Evolutionary conservation across 2,888 invertebrate species (phyloP), one percentile per base, ranked within the genome.

Genomic region (Epistrophe eligans): DNA sequence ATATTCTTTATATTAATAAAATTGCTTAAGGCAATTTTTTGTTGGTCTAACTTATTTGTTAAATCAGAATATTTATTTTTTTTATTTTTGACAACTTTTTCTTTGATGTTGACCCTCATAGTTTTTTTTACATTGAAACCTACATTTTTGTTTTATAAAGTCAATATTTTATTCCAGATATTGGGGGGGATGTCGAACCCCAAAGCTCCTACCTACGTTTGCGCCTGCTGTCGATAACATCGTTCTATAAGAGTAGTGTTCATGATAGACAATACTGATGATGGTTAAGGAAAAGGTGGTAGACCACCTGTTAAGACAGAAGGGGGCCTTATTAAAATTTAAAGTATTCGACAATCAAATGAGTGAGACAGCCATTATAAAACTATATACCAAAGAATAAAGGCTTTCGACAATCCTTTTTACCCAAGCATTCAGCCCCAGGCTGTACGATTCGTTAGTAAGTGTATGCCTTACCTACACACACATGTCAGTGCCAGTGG

Each of bases 331-430:
- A 87, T 87, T 79, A 87, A 87, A 79, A 79, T 87, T 87, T 87
- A 79, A 87, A 87, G 83, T 87, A 87, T 87, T 82, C 79, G 77
- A 77, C 82, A 82, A 87, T 82, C 85, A 81, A 81, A 85, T 81
- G 67, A 70, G 73, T 74, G 70, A 73, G 45, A 67, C 62, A 77
- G 70, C 19, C 55, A 58, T 64, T 15, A 43, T 70, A 48, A 77
- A 62, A 24, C 13, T 43, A 62, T 58, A 81, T 43, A 52, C 38
- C 4, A 70, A 82, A 58, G 45, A 77, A 71, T 77, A 82, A 85
- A 85, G 77, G 73, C 58, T 79, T 74, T 82, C 74, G 71, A 82
- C 70, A 79, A 76, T 74, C 85, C 85, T 82, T 82, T 81, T 77
- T 79, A 87, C 74, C 73, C 45, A 64, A 82, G 62, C 38, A 82